Base-by-base conservation (phyloP, 2,888 invertebrate genomes). In the Chymomyza fuscimana region DNA sequence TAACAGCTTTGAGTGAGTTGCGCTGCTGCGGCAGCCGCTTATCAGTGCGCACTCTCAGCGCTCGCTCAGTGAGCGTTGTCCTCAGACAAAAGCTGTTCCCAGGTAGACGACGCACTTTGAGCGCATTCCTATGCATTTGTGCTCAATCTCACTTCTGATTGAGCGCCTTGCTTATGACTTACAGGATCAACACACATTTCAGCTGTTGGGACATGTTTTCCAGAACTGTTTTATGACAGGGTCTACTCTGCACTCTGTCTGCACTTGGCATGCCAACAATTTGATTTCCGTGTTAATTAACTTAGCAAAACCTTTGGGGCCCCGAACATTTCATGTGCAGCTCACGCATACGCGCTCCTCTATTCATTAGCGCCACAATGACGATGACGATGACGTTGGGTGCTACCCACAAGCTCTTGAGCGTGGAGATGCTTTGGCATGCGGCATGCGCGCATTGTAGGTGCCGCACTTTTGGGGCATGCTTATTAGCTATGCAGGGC, bases 241-340 rank as follows among this genome's bases (percentile, higher is more conserved):
- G 5, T 15, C 51, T 16, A 5, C 4, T 25, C 51, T 6, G 12
- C 15, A 29, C 29, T 59, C n/a, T 29, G 32, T 16, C 51, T 16
- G 51, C 51, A 16, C 16, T n/a, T n/a, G 88, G 85, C 88, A 85
- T 81, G 81, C 87, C 80, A 85, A 78, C 78, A 77, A 88, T 85
- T 85, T 81, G 88, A 81, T 83, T 85, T 86, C 82, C 84, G 86
- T 87, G 86, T 87, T 87, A 87, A 87, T 87, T 89, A 87, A 87
- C 83, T 87, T 87, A 89, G 86, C 86, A 79, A 84, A 86, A 75
- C 67, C 66, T 52, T 59, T 61, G 51, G 40, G n/a, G 19, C 5
- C 22, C 4, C 54, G 2, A n/a, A 22, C 71, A 86, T 82, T 83
- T 87, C 73, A 86, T 86, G 83, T 83, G 88, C 87, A 80, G 71